phyloP scores from a whole-genome alignment of 2,888 invertebrate species.

The Stenotaenia linearis region DNA sequence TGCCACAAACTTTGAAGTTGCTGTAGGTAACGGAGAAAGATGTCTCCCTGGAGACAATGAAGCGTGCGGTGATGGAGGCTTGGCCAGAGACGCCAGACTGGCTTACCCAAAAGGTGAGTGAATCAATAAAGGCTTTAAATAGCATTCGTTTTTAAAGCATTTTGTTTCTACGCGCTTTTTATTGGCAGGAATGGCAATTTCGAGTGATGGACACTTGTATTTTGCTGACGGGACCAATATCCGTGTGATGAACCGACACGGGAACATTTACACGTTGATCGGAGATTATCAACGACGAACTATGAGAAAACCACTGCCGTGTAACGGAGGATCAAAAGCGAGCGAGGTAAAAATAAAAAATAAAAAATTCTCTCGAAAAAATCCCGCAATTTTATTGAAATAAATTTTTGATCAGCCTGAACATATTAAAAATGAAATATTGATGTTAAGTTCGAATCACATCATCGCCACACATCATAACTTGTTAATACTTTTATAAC shows the following conservation, averaged over 20 bases:
- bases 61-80: constrained; percentile 91
- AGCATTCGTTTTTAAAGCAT: not conserved
- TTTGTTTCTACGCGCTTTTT: too few relatives aligned
- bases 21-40: constrained; percentile 89
- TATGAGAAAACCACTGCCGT: constrained; percentile 90
- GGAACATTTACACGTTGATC: constrained; percentile 73
- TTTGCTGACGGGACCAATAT: constrained; percentile 95
- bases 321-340: constrained; percentile 76
- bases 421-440: too few relatives aligned
- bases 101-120: constrained; percentile 81
- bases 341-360: constrained; percentile 57
- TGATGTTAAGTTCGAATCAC: too few relatives aligned
- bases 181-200: constrained; percentile 68
- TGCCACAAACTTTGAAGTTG: constrained; percentile 88
- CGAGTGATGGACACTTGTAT: constrained; percentile 83
- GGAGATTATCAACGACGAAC: constrained; percentile 85
- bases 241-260: constrained; percentile 84
- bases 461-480: too few relatives aligned
- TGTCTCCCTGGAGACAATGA: constrained; percentile 90
- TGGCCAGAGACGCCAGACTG: constrained; percentile 86
- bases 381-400: too few relatives aligned
- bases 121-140: not conserved
- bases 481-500: not conserved
- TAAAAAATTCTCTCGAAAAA: too few relatives aligned
- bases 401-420: too few relatives aligned